phyloP scores from a whole-genome alignment of 1,140 invertebrate genomes.

The Apis cerana region DNA sequence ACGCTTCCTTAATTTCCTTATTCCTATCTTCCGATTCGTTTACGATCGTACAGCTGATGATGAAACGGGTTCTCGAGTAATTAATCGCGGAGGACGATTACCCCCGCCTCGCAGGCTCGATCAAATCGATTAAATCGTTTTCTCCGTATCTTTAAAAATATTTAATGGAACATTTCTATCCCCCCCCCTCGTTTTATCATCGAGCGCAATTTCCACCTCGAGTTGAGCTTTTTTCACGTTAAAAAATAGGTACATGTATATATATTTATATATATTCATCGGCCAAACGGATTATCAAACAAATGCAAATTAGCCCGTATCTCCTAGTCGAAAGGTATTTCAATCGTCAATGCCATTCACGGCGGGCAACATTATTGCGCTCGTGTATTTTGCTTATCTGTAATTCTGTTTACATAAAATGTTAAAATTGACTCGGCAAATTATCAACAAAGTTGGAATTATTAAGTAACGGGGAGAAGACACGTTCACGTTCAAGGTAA shows the following conservation, averaged over 20 bases:
- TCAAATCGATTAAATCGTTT: not conserved
- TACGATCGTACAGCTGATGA: too few species aligned
- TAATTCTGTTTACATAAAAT: not conserved
- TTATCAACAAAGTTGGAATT: constrained; percentile 9
- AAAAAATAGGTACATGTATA: too few species aligned
- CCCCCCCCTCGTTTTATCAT: too few species aligned
- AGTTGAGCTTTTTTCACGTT: too few species aligned
- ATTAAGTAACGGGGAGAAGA: not conserved
- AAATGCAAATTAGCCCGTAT: not conserved
- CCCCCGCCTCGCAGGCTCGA: not conserved
- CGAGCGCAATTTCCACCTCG: too few species aligned
- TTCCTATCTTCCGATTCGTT: constrained; percentile 4
- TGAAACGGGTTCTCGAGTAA: not conserved
- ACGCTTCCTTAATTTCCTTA: constrained; percentile 20
- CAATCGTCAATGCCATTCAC: not conserved
- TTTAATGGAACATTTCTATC: too few species aligned
- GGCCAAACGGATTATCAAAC: not conserved
- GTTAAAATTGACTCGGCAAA: not conserved
- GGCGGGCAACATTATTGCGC: not conserved
- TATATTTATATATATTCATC: not conserved
- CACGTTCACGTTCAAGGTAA: too few species aligned
- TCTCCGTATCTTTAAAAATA: too few species aligned
- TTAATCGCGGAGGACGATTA: constrained; percentile 5
- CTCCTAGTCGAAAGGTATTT: not conserved
- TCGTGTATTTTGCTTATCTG: not conserved